Evolutionary conservation across 2,797 vertebrate genomes (phyloP).

Genomic region (Sebastes nivosus): DNA sequence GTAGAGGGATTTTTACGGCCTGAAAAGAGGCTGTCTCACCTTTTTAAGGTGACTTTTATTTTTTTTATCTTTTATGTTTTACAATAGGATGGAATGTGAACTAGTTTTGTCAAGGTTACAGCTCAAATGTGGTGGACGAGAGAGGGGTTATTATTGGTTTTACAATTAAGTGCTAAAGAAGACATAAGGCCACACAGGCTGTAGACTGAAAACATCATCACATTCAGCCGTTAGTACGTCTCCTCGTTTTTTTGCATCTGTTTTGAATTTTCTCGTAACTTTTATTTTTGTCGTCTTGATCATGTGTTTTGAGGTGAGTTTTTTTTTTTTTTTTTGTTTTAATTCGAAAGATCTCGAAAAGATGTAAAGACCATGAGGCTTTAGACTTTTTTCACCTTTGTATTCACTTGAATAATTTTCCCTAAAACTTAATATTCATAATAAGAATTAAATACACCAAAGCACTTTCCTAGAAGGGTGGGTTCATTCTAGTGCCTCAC

Average conservation of each 20-base stretch:
- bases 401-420: slow-evolving; percentile 27
- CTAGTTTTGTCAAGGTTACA: not conserved
- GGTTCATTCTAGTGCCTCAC: slow-evolving; percentile 39
- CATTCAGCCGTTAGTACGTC: not conserved
- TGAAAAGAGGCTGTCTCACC: slow-evolving; percentile 47
- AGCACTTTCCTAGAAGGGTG: slow-evolving; percentile 62
- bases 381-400: not conserved
- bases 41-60: slow-evolving; percentile 63
- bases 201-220: not conserved
- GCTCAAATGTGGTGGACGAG: not conserved
- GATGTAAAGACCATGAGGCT: slow-evolving; percentile 9
- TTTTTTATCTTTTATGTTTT: slow-evolving; percentile 5
- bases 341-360: slow-evolving; percentile 11
- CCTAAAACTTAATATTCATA: not conserved
- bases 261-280: slow-evolving; percentile 3
- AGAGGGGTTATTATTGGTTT: not conserved
- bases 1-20: not conserved
- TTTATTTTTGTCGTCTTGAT: slow-evolving; percentile 9
- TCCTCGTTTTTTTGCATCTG: slow-evolving; percentile 2
- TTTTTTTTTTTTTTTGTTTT: not conserved
- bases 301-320: not conserved
- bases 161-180: not conserved
- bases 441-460: slow-evolving; percentile 37
- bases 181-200: not conserved
- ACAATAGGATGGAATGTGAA: not conserved